Evolutionary conservation across 1,140 invertebrate genomes (phyloP), one percentile per base, ranked within the genome.

Genomic region (Magallana angulata): DNA sequence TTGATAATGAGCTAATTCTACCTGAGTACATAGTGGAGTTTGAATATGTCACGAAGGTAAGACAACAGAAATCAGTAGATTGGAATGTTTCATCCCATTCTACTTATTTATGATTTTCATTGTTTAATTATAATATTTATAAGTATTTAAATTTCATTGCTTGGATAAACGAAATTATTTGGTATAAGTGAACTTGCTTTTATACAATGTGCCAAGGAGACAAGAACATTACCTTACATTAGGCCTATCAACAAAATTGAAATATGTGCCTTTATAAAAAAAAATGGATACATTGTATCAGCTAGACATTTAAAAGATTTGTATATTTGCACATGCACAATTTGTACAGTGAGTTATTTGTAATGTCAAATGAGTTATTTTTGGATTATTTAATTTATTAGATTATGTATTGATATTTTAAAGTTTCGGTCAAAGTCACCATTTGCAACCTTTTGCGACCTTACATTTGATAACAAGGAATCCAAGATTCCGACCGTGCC

Each of bases 21-120:
- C 94, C 94, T 36, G 94, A 95, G 89, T 95, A 95, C 88, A 91
- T 95, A 14, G 91, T 95, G 36, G 94, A 95, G 64, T 95, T 93
- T 93, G 94, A 95, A 91, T 95, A 95, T 87, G 86, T 94, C 12
- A 94, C 92, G 59, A 93, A 92, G 92, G 94, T 94, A 92, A 91
- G 85, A 48, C 36, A 4, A 48, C 36, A 48, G 3, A 48, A 0
- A 48, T 48, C 36, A 4, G 36, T 48, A 1, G 0, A 48, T 2
- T 48, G n/a, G n/a, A n/a, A n/a, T 48, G 36, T 48, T 4, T 48
- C 5, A 3, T 48, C 36, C 36, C 36, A 48, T 48, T 4, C 36
- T 48, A 48, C 36, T 4, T 48, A 48, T 48, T 48, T 48, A 48
- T 48, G 2, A 48, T 48, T 48, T 48, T 48, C 5, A 48, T 48